Base-by-base conservation (phyloP, 2,888 invertebrate species). In the Autographa pulchrina region DNA sequence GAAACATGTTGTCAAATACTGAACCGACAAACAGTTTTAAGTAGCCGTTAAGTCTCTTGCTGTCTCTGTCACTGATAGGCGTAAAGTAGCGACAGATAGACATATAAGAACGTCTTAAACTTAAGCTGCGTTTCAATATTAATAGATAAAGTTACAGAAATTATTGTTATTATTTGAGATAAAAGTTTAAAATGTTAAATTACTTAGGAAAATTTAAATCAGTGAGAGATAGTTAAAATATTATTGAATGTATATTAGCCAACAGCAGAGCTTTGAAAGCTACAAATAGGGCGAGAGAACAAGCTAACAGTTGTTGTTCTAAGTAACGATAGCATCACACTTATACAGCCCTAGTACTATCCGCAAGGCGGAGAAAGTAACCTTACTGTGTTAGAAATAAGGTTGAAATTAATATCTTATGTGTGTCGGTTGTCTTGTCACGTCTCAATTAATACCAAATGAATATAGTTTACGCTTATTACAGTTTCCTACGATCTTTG, bases 221-320 rank as follows among this genome's bases (percentile, higher is more conserved):
- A 83, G 83, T 82, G 83, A 75, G 65, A 80, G 68, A 70, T 83
- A 77, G 75, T 86, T 84, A 85, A 87, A 88, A 85, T 84, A 85
- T 88, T 86, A 88, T 85, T 84, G 84, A 83, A 82, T 81, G 79
- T 84, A 84, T 87, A 85, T 86, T 87, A 86, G 80, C 85, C 84
- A 83, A 87, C 85, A 85, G 76, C 86, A 86, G 80, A 80, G 85
- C 88, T 87, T 88, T 88, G 84, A 87, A 88, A 89, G 75, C 85
- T 84, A 88, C 90, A 92, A 92, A 92, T 89, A 90, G 91, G 91
- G 87, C 91, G 90, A 91, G 92, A 89, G 92, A 91, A 91, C 89
- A 85, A 86, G 82, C 84, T 88, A 88, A 87, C 90, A 87, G 88
- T 89, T 89, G 87, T 86, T 88, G 85, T 88, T 88, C 84, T 82